Evolutionary conservation across 2,888 invertebrate species (phyloP).

Genomic region (Cryptus armator): DNA sequence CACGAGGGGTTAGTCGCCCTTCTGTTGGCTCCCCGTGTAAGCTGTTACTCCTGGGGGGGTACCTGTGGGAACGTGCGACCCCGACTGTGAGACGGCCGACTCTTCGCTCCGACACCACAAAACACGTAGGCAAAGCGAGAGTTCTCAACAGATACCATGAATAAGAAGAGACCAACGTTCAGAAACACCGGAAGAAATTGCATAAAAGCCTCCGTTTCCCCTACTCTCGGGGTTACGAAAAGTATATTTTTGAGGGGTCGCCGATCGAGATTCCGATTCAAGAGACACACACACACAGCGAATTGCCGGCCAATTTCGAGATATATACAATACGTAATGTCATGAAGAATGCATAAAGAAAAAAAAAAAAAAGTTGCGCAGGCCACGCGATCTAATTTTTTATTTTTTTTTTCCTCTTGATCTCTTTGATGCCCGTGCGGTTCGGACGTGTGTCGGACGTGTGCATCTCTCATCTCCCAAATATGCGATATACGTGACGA

Average conservation of each 20-base stretch:
- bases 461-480: conserved; percentile 67
- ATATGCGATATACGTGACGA: conserved; percentile 51
- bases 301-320: conserved; percentile 43
- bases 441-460: conserved; percentile 76
- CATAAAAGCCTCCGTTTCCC: conserved; percentile 49
- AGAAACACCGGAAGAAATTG: conserved; percentile 62
- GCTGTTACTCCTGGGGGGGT: conserved; percentile 45
- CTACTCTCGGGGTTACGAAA: background rate
- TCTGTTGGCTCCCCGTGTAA: conserved; percentile 21
- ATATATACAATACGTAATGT: background rate
- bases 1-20: conserved; percentile 43
- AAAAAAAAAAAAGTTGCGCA: conserved; percentile 50
- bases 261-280: background rate
- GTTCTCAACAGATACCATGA: background rate
- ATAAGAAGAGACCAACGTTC: conserved; percentile 3
- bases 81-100: conserved; percentile 44
- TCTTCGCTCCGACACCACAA: conserved; percentile 14
- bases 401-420: conserved; percentile 54
- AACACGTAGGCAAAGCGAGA: conserved; percentile 5
- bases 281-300: background rate
- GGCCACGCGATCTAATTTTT: conserved; percentile 74
- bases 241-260: conserved; percentile 35
- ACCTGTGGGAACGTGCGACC: conserved; percentile 73
- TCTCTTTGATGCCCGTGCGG: conserved; percentile 52
- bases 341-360: conserved; percentile 6